These are phyloP conservation scores for Tyrophagus putrescentiae DNA, from an alignment of 1,140 invertebrate genomes.

Conservation along the genomic window DNA sequence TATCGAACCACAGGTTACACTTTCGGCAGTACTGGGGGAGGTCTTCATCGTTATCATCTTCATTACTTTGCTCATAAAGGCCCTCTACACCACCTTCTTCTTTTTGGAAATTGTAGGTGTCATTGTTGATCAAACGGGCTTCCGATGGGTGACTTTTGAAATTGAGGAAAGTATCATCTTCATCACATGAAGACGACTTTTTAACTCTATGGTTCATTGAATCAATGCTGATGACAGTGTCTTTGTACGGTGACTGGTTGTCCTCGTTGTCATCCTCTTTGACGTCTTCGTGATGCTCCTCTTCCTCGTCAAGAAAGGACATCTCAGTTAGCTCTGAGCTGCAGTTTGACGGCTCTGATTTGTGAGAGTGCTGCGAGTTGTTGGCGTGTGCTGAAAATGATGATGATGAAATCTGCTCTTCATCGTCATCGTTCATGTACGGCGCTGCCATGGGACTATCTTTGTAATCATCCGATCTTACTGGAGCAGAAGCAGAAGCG, in stretches of 20 bases:
- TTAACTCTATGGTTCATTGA: background rate
- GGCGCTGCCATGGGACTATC: too few species aligned
- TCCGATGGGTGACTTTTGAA: background rate
- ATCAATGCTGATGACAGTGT: background rate
- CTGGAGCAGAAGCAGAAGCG: background rate
- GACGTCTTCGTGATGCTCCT: background rate
- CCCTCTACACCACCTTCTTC: background rate
- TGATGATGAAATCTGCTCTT: too few species aligned
- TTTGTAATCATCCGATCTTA: too few species aligned
- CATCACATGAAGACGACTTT: background rate
- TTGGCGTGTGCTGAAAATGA: too few species aligned
- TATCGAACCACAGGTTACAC: constrained; percentile 13
- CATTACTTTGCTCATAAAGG: background rate
- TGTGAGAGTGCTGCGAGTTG: too few species aligned
- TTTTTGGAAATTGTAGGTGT: background rate
- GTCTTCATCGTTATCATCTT: background rate
- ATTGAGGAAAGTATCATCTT: background rate
- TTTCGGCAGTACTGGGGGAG: constrained; percentile 1
- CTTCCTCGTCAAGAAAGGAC: background rate
- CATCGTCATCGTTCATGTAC: too few species aligned
- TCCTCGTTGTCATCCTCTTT: background rate
- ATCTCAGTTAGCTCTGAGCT: background rate
- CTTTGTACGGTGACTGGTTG: background rate
- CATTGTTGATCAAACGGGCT: background rate
- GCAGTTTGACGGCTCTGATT: too few species aligned